Evolutionary conservation across 2,888 invertebrate genomes (phyloP).

Genomic region (Biston betularia): DNA sequence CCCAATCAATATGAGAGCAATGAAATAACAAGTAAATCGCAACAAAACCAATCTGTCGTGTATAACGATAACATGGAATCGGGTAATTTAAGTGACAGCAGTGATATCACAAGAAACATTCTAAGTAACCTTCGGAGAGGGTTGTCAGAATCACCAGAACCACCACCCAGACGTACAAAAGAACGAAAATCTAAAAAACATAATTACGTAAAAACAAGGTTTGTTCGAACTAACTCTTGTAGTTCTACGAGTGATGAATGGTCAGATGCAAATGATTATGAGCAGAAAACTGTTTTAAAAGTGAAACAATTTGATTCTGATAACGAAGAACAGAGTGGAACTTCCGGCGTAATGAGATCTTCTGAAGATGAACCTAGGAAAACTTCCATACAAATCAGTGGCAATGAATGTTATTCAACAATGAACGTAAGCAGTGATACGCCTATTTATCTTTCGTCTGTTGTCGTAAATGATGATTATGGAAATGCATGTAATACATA

Average conservation of each 20-base stretch:
- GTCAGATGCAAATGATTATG: constrained; percentile 80
- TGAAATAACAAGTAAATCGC: constrained; percentile 35
- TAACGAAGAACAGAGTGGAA: constrained; percentile 64
- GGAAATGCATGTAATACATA: constrained; percentile 77
- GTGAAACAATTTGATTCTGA: constrained; percentile 84
- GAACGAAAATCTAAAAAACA: constrained; percentile 79
- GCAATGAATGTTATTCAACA: constrained; percentile 91
- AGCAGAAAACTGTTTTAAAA: constrained; percentile 76
- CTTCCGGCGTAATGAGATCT: constrained; percentile 56
- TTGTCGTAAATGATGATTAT: constrained; percentile 88
- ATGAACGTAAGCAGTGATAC: constrained; percentile 90
- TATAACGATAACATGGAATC: constrained; percentile 61
- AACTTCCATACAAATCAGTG: constrained; percentile 91
- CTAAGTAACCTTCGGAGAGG: constrained; percentile 74
- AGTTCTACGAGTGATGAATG: constrained; percentile 84
- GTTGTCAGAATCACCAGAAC: constrained; percentile 79
- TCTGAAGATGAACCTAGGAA: constrained; percentile 80
- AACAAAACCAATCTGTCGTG: constrained; percentile 31
- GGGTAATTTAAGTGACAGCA: constrained; percentile 77
- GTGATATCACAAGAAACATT: constrained; percentile 77
- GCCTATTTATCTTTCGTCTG: constrained; percentile 90
- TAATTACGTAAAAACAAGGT: constrained; percentile 82
- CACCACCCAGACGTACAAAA: constrained; percentile 75
- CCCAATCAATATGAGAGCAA: constrained; percentile 49
- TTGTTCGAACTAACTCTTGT: constrained; percentile 76